Conservation (phyloP, 2,113 vertebrate genomes). For the Ochotona curzoniae region DNA sequence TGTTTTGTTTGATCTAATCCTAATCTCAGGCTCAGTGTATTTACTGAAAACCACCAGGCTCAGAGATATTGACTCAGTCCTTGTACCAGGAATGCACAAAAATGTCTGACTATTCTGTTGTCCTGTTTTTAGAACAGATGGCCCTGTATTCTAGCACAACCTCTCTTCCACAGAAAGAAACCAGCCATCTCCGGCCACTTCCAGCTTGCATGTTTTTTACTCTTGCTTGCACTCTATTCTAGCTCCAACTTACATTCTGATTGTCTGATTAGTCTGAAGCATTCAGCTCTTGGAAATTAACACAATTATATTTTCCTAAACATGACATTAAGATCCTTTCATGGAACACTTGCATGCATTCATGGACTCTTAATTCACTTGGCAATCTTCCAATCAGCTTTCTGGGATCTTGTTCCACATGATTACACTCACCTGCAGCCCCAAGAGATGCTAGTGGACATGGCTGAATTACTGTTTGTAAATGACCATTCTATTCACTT, state of each 20-base stretch:
- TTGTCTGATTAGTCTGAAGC: background rate
- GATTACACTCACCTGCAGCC: background rate
- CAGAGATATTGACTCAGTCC: background rate
- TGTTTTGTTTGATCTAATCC: constrained; percentile 18
- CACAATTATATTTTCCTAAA: background rate
- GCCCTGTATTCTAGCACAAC: background rate
- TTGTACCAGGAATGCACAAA: background rate
- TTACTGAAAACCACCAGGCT: background rate
- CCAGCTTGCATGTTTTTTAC: background rate
- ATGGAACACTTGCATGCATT: background rate
- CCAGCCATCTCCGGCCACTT: no score
- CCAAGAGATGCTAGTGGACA: background rate
- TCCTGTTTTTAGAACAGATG: background rate
- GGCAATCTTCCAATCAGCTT: background rate
- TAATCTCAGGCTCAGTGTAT: background rate
- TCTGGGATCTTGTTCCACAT: background rate
- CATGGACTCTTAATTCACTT: background rate
- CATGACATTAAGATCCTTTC: background rate
- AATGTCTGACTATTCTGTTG: background rate
- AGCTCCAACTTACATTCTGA: background rate
- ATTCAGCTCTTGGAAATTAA: background rate
- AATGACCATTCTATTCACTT: background rate
- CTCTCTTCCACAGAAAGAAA: background rate
- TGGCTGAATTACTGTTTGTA: background rate
- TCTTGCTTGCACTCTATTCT: background rate